Evolutionary conservation across 1,140 invertebrate species (phyloP).

Genomic region (Helicoverpa zea): DNA sequence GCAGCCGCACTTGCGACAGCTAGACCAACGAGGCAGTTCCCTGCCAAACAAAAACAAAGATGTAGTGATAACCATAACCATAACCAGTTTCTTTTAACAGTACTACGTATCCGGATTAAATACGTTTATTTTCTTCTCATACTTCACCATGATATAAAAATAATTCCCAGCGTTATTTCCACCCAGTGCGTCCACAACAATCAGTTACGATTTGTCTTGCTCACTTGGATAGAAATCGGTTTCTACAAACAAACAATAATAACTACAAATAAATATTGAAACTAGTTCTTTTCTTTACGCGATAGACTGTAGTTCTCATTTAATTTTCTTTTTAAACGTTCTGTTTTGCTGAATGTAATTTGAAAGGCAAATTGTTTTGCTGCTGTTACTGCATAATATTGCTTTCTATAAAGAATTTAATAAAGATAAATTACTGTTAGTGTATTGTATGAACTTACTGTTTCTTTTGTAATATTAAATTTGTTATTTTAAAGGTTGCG

Average conservation of each 20-base stretch:
- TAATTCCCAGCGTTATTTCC: not conserved
- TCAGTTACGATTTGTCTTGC: slow-evolving; percentile 43
- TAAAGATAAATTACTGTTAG: too few species aligned
- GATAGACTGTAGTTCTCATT: slow-evolving; percentile 12
- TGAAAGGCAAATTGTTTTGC: not conserved
- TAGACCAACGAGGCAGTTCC: too few species aligned
- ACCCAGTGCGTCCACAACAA: slow-evolving; percentile 23
- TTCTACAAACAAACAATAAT: slow-evolving; percentile 47
- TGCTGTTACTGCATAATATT: not conserved
- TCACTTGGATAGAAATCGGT: slow-evolving; percentile 45
- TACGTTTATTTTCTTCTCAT: too few species aligned
- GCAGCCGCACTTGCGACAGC: too few species aligned
- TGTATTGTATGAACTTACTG: too few species aligned
- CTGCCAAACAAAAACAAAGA: too few species aligned
- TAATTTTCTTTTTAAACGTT: not conserved
- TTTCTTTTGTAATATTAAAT: too few species aligned
- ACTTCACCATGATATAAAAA: too few species aligned
- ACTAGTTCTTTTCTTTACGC: not conserved
- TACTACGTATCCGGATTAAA: too few species aligned
- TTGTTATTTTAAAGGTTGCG: too few species aligned
- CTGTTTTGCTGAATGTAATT: not conserved
- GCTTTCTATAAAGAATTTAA: not conserved
- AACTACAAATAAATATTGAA: slow-evolving; percentile 50
- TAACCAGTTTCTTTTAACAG: too few species aligned
- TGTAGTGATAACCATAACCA: too few species aligned